Conservation (phyloP, 2,797 vertebrate species). For the Alca torda region DNA sequence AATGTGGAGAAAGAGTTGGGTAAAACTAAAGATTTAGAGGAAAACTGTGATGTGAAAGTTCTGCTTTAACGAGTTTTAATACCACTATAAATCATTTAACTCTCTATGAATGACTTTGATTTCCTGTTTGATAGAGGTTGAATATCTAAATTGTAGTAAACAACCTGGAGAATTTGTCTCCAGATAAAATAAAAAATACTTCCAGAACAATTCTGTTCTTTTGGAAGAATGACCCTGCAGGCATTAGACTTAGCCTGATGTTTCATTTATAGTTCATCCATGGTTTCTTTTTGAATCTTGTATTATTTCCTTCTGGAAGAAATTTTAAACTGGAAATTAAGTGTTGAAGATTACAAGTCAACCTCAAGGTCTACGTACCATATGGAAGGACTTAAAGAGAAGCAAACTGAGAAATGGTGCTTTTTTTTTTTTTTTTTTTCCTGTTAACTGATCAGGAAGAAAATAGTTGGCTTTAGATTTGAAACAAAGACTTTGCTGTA, state of each 20-base stretch:
- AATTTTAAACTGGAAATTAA: slow-evolving; percentile 51
- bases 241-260: slow-evolving; percentile 4
- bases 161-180: not conserved
- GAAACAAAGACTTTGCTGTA: slow-evolving; percentile 32
- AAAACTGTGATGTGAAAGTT: not conserved
- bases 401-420: not conserved
- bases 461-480: slow-evolving; percentile 33
- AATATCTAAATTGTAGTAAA: not conserved
- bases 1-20: not conserved
- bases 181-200: not conserved
- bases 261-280: slow-evolving; percentile 27
- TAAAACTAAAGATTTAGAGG: not conserved
- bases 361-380: not conserved
- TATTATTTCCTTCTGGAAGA: slow-evolving; percentile 42
- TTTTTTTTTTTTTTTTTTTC: not conserved
- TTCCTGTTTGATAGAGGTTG: not conserved
- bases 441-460: not conserved
- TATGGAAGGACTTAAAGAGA: slow-evolving; percentile 24
- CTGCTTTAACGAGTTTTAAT: not conserved
- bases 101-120: not conserved
- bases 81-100: not conserved
- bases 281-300: slow-evolving; percentile 18
- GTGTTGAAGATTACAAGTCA: slow-evolving; percentile 35
- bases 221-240: slow-evolving; percentile 29
- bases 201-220: not conserved